Evolutionary conservation across 2,888 invertebrate species (phyloP).

Genomic region (Folsomia manolachei): DNA sequence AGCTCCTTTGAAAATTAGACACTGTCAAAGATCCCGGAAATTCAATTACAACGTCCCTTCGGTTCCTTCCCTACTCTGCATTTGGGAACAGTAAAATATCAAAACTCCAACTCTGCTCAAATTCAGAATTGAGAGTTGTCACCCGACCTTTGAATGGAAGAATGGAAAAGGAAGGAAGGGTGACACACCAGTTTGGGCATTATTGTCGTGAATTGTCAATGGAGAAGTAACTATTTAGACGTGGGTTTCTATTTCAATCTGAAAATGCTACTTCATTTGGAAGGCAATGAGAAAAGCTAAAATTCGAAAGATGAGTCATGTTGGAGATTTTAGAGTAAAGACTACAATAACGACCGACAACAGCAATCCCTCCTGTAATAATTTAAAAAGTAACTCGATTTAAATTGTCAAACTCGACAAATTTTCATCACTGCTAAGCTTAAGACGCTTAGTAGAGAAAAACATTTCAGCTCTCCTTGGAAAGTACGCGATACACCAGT

Average conservation of each 20-base stretch:
- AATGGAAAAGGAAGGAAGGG: not conserved
- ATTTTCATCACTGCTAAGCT: not conserved
- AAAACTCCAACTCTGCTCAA: not conserved
- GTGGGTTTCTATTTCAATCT: not conserved
- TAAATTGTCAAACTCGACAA: not conserved
- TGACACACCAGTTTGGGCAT: not conserved
- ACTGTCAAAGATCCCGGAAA: constrained; percentile 13
- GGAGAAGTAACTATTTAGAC: not conserved
- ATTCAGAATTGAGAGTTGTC: constrained; percentile 8
- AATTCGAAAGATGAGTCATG: too few relatives aligned
- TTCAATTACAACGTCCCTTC: constrained; percentile 4
- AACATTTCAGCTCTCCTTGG: not conserved
- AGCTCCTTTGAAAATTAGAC: constrained; percentile 13
- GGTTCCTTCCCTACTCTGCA: not conserved
- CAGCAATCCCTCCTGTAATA: not conserved
- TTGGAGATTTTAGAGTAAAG: too few relatives aligned
- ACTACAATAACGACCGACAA: not conserved
- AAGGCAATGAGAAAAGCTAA: not conserved
- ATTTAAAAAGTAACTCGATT: not conserved
- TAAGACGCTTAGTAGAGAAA: not conserved
- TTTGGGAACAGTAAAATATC: not conserved
- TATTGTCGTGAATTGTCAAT: not conserved
- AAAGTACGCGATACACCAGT: not conserved
- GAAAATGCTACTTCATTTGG: not conserved
- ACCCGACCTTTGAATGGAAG: constrained; percentile 3